phyloP scores from a whole-genome alignment of 2,888 invertebrate genomes.

The Ferdinandea cuprea region DNA sequence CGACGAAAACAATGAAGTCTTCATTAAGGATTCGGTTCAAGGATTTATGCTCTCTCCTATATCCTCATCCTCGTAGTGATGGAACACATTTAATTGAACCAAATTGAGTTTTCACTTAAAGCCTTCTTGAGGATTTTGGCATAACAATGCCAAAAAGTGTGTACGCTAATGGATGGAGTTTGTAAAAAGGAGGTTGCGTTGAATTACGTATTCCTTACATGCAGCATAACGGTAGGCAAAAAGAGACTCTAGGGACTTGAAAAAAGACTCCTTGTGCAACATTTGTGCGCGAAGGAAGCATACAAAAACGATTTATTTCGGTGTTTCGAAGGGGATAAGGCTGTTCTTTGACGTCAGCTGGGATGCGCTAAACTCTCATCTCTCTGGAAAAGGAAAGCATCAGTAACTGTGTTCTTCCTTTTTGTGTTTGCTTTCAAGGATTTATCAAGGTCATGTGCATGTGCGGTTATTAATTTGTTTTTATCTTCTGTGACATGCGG shows the following conservation, averaged over 20 bases:
- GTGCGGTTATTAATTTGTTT: background rate
- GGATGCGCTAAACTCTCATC: background rate
- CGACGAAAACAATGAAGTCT: slow-evolving; percentile 44
- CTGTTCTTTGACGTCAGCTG: slow-evolving; percentile 23
- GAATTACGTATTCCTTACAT: slow-evolving; percentile 57
- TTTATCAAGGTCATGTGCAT: slow-evolving; percentile 35
- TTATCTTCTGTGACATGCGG: background rate
- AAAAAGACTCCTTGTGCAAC: slow-evolving; percentile 28
- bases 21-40: slow-evolving; percentile 48
- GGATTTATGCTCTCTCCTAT: slow-evolving; percentile 31
- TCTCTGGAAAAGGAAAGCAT: too few relatives aligned
- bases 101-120: slow-evolving; percentile 58
- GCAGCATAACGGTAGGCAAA: slow-evolving; percentile 28
- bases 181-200: slow-evolving; percentile 2
- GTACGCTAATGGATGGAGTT: slow-evolving; percentile 48
- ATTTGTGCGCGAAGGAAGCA: slow-evolving; percentile 10
- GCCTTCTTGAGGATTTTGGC: slow-evolving; percentile 31
- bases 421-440: too few relatives aligned
- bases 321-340: slow-evolving; percentile 8
- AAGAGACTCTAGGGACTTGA: slow-evolving; percentile 16
- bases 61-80: background rate
- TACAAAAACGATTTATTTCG: slow-evolving; percentile 17
- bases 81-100: slow-evolving; percentile 61
- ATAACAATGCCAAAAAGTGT: slow-evolving; percentile 27
- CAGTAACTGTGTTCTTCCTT: too few relatives aligned